These are phyloP conservation scores for Bilobella aurantiaca DNA, from an alignment of 1,140 invertebrate genomes.

Conservation along the genomic window DNA sequence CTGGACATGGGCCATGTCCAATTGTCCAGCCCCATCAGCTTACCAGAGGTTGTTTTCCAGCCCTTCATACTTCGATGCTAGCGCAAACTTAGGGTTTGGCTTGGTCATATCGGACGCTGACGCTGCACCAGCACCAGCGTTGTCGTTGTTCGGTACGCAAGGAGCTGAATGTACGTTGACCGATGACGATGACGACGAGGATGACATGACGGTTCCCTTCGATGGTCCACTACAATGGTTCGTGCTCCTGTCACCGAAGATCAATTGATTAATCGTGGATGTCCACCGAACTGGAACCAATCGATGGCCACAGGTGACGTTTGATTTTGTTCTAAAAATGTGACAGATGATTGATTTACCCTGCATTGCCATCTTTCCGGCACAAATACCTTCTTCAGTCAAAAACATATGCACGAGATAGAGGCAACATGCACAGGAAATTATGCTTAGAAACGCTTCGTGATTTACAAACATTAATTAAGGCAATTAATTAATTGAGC, in stretches of 20 bases:
- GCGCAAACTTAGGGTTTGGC: conserved; percentile 44
- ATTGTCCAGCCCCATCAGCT: conserved; percentile 15
- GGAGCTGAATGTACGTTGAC: background rate
- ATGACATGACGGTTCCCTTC: background rate
- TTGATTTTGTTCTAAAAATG: background rate
- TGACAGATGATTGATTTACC: background rate
- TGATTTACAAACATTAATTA: too few species aligned
- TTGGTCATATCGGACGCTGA: background rate
- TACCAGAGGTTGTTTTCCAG: conserved; percentile 50
- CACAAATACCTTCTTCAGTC: background rate
- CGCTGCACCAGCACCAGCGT: background rate
- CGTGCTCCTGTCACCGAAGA: too few species aligned
- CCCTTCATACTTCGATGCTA: conserved; percentile 49
- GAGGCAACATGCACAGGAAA: background rate
- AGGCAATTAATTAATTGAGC: background rate
- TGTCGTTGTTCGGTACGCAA: background rate
- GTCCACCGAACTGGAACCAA: background rate
- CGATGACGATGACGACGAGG: background rate
- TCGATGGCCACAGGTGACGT: background rate
- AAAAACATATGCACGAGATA: background rate
- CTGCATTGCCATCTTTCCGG: background rate
- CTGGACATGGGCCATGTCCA: too few species aligned
- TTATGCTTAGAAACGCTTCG: background rate
- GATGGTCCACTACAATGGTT: too few species aligned
- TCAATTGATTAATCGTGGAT: background rate